These are phyloP conservation scores for Ophion obscuratus DNA, from an alignment of 2,888 invertebrate genomes.

Conservation along the genomic window DNA sequence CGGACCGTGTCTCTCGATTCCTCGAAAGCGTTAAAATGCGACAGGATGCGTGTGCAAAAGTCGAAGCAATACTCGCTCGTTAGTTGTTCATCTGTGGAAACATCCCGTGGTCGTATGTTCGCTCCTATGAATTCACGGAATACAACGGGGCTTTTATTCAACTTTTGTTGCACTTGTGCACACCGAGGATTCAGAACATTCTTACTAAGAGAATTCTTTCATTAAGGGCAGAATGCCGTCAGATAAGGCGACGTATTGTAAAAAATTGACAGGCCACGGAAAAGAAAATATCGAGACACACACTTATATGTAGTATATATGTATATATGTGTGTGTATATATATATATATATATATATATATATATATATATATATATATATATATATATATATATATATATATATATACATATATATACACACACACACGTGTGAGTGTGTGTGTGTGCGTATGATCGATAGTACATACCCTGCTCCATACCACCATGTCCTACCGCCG, in stretches of 20 bases:
- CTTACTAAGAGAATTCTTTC: conserved; percentile 46
- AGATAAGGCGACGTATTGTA: conserved; percentile 50
- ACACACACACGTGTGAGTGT: not conserved
- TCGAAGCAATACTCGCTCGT: conserved; percentile 57
- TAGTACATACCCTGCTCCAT: conserved; percentile 15
- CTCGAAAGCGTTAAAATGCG: conserved; percentile 60
- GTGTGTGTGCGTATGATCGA: not conserved
- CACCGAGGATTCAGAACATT: conserved; percentile 41
- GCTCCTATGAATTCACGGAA: not conserved
- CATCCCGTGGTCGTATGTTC: not conserved
- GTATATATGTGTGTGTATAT: not conserved
- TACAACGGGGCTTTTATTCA: too few relatives aligned
- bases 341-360: too few relatives aligned
- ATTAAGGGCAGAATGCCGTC: conserved; percentile 47
- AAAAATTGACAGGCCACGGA: conserved; percentile 38
- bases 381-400: conserved; percentile 4
- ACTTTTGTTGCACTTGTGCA: conserved; percentile 23
- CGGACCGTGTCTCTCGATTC: conserved; percentile 34
- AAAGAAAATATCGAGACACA: conserved; percentile 40
- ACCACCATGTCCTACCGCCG: conserved; percentile 41
- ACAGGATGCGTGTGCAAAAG: conserved; percentile 38
- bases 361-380: too few relatives aligned
- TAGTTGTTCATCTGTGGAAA: conserved; percentile 31
- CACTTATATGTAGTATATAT: not conserved
- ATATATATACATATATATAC: conserved; percentile 15